These are phyloP conservation scores for Pangasius macronema DNA, from an alignment of 2,797 vertebrate genomes.

Conservation along the genomic window DNA sequence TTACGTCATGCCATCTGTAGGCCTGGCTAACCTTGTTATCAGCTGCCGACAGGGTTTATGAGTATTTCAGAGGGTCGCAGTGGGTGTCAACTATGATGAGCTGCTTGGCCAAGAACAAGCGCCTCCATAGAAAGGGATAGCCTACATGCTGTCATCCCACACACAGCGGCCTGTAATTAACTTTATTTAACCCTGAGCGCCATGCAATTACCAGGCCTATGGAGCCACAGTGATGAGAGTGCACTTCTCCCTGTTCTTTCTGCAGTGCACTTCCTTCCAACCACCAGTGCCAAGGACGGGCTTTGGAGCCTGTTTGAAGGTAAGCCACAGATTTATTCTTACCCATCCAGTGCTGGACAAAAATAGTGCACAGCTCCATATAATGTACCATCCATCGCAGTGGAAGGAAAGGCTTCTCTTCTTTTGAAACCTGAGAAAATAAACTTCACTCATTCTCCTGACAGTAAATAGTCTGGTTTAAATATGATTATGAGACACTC, in stretches of 20 bases:
- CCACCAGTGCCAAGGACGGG: conserved; percentile 68
- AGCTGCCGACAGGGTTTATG: conserved; percentile 62
- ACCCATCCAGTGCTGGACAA: neutral
- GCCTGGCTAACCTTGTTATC: conserved; percentile 61
- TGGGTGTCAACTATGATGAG: conserved; percentile 52
- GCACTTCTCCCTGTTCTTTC: conserved; percentile 52
- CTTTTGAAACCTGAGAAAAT: neutral
- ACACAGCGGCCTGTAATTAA: conserved; percentile 59
- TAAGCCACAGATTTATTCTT: conserved; percentile 58
- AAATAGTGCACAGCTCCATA: conserved; percentile 19
- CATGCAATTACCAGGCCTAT: conserved; percentile 66
- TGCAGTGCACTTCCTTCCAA: conserved; percentile 73
- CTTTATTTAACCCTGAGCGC: conserved; percentile 67
- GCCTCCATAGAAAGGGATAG: conserved; percentile 51
- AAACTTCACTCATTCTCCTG: neutral
- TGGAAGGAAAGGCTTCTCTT: conserved; percentile 13
- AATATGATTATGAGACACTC: neutral
- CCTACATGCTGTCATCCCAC: conserved; percentile 59
- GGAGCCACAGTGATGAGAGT: conserved; percentile 69
- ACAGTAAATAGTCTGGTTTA: neutral
- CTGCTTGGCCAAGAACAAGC: conserved; percentile 38
- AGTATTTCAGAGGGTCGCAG: conserved; percentile 64
- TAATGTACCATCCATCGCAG: neutral
- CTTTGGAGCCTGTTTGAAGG: conserved; percentile 81
- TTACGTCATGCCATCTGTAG: conserved; percentile 35